Evolutionary conservation across 2,797 vertebrate genomes (phyloP).

Genomic region (Rhincodon typus): DNA sequence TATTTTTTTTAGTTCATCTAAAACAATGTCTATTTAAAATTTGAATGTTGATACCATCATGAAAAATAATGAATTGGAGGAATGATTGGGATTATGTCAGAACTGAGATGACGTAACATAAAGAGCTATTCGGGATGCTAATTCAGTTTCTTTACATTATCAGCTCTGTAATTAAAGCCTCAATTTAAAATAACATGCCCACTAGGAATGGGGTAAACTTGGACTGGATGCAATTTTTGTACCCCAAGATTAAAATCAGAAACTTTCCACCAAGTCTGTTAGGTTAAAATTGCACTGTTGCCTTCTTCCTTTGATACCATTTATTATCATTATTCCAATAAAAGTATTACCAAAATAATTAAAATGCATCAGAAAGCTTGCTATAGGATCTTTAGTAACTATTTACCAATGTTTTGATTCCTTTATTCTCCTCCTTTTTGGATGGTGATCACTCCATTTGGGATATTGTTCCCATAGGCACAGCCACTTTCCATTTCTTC

Average conservation of each 20-base stretch:
- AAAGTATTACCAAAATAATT: not conserved
- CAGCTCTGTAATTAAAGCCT: not conserved
- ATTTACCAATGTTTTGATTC: not conserved
- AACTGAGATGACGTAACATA: not conserved
- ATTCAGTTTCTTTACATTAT: not conserved
- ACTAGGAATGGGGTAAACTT: not conserved
- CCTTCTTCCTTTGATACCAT: not conserved
- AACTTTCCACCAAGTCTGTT: not conserved
- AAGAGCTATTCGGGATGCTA: not conserved
- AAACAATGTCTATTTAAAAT: not conserved
- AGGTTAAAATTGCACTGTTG: not conserved
- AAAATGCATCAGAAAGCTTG: no score
- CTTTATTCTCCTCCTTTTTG: not conserved
- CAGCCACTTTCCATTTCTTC: no score
- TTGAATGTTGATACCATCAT: not conserved
- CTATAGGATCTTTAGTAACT: not conserved
- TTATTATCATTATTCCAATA: not conserved
- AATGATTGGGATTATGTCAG: not conserved
- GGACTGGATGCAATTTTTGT: not conserved
- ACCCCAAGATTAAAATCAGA: not conserved
- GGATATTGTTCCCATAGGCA: no score
- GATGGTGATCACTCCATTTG: not conserved
- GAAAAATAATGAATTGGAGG: slow-evolving; percentile 3
- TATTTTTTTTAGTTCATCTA: not conserved
- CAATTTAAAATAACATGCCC: not conserved